Evolutionary conservation across 2,888 invertebrate genomes (phyloP).

Genomic region (Teinopalpus imperialis): DNA sequence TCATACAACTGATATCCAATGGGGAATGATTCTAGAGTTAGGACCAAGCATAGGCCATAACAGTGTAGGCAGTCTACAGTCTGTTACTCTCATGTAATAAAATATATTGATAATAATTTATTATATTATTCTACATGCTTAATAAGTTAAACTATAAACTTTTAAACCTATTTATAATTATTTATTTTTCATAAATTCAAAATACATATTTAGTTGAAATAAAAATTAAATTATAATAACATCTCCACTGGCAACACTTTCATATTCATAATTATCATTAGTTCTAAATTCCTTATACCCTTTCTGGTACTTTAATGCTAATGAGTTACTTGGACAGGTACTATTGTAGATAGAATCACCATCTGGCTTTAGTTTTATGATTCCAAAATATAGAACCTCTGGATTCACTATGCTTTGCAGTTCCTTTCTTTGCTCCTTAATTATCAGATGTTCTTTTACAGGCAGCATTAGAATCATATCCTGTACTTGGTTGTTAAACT

Average conservation of each 20-base stretch:
- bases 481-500: conserved; percentile 47
- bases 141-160: too few relatives aligned
- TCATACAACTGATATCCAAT: too few relatives aligned
- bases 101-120: too few relatives aligned
- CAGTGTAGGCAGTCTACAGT: too few relatives aligned
- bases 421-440: conserved; percentile 54
- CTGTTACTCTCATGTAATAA: too few relatives aligned
- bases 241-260: conserved; percentile 45
- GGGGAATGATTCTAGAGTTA: too few relatives aligned
- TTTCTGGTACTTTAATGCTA: conserved; percentile 69
- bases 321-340: conserved; percentile 53
- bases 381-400: conserved; percentile 62
- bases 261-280: conserved; percentile 43
- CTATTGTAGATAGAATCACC: conserved; percentile 59
- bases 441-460: conserved; percentile 58
- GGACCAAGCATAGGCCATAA: too few relatives aligned
- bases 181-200: background rate
- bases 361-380: conserved; percentile 53
- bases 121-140: too few relatives aligned
- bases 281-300: conserved; percentile 52
- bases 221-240: conserved; percentile 44
- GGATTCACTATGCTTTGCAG: conserved; percentile 35
- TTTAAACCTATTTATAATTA: too few relatives aligned
- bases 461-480: conserved; percentile 63
- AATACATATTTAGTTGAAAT: background rate